A percentile compares a stretch with the other conserved stretches of the same genome.
These are phyloP conservation scores for Pachyuromys duprasi DNA, from an alignment of 2,797 vertebrate genomes.

Conservation along the genomic window DNA sequence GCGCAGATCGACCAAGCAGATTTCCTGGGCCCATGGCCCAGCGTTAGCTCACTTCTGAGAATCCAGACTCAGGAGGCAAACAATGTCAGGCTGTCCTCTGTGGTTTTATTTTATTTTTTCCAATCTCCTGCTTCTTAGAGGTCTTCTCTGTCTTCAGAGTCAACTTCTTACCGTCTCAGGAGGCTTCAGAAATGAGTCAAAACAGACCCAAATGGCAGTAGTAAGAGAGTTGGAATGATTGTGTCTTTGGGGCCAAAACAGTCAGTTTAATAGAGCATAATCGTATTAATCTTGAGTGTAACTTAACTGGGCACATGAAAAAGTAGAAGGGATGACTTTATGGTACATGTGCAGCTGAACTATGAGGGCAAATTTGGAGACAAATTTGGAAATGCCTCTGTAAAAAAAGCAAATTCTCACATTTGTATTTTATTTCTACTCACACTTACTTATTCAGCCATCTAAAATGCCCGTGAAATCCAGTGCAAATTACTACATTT, in stretches of 20 bases:
- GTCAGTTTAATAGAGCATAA: conserved; percentile 41
- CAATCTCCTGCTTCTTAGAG: conserved; percentile 17
- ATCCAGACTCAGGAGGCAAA: conserved; percentile 59
- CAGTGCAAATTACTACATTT: conserved; percentile 8
- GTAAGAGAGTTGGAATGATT: conserved; percentile 39
- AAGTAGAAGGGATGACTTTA: not conserved
- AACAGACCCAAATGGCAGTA: conserved; percentile 18
- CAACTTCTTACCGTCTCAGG: conserved; percentile 1
- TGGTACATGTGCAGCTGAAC: not conserved
- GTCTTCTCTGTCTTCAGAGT: not conserved
- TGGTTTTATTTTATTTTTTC: not conserved
- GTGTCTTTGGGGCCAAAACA: not conserved
- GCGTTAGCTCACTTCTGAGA: conserved; percentile 22
- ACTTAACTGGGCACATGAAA: conserved; percentile 33
- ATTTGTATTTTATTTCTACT: conserved; percentile 45
- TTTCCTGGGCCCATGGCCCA: conserved; percentile 1
- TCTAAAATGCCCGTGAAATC: not conserved
- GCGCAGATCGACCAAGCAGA: not conserved
- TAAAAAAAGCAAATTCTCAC: conserved; percentile 21
- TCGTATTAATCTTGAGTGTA: conserved; percentile 17
- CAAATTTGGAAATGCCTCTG: not conserved
- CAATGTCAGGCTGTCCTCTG: conserved; percentile 26
- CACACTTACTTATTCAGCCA: not conserved
- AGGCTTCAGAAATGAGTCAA: conserved; percentile 42
- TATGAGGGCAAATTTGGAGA: conserved; percentile 2